Base-by-base conservation (phyloP, 2,113 vertebrate species). In the Varanus salvator region DNA sequence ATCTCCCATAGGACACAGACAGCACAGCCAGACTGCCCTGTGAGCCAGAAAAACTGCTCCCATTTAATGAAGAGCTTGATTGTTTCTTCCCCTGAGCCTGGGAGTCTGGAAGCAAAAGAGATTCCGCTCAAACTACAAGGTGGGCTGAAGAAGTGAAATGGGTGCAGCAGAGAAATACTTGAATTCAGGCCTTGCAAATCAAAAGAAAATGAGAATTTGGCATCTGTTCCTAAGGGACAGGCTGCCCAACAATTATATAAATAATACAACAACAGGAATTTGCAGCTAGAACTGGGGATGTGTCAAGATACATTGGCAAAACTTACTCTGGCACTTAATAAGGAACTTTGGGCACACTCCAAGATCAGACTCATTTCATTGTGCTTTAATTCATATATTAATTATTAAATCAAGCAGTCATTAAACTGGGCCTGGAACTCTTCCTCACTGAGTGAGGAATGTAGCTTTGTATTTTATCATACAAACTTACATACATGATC, bases 171-270 rank as follows among this genome's bases (percentile, higher is more conserved):
- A 44, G 85, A 38, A 38, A 76, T 25, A 76, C 17, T 74, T 89
- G 52, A 89, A 89, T 75, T 64, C 34, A 64, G 31, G 25, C 44
- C 12, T 75, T 64, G 21, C 6, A 84, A 76, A 84, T 31, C 23
- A 77, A 83, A 74, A 29, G 25, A 84, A 66, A 68, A 5, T 17
- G 60, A 69, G 88, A 84, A 66, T 84, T 89, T 76, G 81, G 57
- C 21, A 86, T 8, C 52, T 60, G 21, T 60, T 19, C 29, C 50
- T 60, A 15, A n/a, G 44, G 44, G 44, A 84, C 14, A 68, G 66
- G 34, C 48, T 85, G 48, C 27, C 29, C 5, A 60, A 25, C 31
- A 60, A 27, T 34, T 9, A 52, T 14, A 68, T 84, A 15, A 66
- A 78, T 75, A 71, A 50, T 82, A 81, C 21, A 44, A 25, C 52